A percentile compares a stretch with the other conserved stretches of the same genome.
These are phyloP conservation scores for Actenoides lindsayi DNA, from an alignment of 2,113 vertebrate genomes.

Conservation along the genomic window DNA sequence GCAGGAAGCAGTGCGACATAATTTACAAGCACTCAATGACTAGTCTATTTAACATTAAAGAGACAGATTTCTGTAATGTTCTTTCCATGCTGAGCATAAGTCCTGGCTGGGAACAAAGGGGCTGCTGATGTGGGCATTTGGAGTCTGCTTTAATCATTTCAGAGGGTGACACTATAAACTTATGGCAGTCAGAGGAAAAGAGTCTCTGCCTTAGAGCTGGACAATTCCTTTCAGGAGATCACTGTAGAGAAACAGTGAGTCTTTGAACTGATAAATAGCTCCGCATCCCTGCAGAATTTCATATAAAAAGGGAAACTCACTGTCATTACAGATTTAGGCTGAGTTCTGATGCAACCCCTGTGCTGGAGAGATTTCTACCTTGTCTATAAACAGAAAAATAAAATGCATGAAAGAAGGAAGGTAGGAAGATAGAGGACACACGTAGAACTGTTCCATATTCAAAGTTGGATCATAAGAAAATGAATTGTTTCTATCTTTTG, in stretches of 20 bases:
- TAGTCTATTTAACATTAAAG: background rate
- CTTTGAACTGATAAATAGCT: background rate
- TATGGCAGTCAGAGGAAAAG: background rate
- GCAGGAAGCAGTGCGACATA: background rate
- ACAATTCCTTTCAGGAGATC: background rate
- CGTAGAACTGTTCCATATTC: background rate
- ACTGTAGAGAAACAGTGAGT: background rate
- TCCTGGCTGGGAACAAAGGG: background rate
- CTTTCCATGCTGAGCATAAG: background rate
- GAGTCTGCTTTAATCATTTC: background rate
- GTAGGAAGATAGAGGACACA: background rate
- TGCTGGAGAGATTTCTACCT: background rate
- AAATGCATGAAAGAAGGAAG: background rate
- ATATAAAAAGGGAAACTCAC: background rate
- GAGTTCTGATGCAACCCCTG: background rate
- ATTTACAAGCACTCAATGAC: background rate
- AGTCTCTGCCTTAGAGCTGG: background rate
- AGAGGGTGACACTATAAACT: background rate
- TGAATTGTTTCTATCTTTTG: background rate
- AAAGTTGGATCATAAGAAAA: background rate
- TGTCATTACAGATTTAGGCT: background rate
- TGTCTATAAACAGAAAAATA: background rate
- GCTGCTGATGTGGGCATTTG: slow-evolving; percentile 1
- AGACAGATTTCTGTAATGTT: slow-evolving; percentile 16
- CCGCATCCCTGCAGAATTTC: background rate